phyloP scores from a whole-genome alignment of 1,140 invertebrate genomes.

The Trichonephila clavipes region DNA sequence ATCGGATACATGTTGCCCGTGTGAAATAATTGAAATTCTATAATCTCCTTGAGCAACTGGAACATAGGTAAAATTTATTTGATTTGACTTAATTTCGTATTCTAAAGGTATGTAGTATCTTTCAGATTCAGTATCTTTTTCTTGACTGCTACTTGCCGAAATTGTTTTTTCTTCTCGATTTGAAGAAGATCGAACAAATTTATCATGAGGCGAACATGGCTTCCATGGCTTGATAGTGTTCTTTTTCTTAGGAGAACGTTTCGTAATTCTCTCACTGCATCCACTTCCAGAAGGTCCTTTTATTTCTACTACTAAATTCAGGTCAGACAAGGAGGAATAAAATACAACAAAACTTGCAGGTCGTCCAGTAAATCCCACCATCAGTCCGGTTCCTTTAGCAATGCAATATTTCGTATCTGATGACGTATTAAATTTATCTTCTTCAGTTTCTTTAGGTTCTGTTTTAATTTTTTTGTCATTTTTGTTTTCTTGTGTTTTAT shows the following conservation, averaged over 20 bases:
- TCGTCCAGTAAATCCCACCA: conserved; percentile 76
- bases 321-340: conserved; percentile 56
- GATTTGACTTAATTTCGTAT: conserved; percentile 75
- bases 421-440: not conserved
- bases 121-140: not conserved
- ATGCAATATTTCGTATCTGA: conserved; percentile 55
- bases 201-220: not conserved
- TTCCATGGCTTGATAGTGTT: not conserved
- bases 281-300: conserved; percentile 74
- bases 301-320: conserved; percentile 78
- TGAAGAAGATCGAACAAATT: not conserved
- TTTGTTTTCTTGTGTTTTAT: not conserved
- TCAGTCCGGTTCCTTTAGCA: conserved; percentile 78
- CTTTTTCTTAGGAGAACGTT: conserved; percentile 72
- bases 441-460: not conserved
- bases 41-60: conserved; percentile 75
- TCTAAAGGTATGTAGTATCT: conserved; percentile 75
- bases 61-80: conserved; percentile 77
- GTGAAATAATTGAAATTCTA: conserved; percentile 74
- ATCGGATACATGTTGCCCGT: conserved; percentile 77
- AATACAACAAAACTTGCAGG: conserved; percentile 77
- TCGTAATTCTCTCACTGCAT: conserved; percentile 76
- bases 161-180: not conserved
- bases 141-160: not conserved
- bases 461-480: not conserved